Base-by-base conservation (phyloP, 2,113 vertebrate genomes). In the Lichenostomus cassidix region DNA sequence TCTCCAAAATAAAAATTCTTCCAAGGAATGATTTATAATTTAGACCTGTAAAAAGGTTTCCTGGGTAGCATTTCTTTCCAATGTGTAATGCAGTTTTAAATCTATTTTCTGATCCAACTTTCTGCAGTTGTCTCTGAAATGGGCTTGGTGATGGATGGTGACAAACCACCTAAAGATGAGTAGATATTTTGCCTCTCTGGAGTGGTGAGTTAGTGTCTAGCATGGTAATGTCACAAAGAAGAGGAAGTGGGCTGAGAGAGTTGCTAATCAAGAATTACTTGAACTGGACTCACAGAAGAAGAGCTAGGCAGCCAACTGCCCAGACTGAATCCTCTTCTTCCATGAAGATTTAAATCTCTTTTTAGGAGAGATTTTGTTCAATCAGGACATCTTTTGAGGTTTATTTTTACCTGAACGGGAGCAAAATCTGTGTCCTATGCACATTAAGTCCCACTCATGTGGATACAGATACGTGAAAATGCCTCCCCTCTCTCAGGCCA, bases 21-120 rank as follows among this genome's bases (percentile, higher is more conserved):
- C 60, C 76, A 70, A 74, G 52, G 63, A 88, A 77, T 78, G 27
- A 88, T 94, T 96, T 94, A 77, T 62, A 77, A 90, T 94, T 91
- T 90, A 83, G 82, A 91, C 50, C 71, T 74, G 50, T 67, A 78
- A 83, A 93, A 88, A 59, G 35, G 13, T 80, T 95, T 94, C 93
- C 84, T 96, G 90, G 59, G 92, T 39, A 95, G 71, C 77, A 71
- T 94, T 85, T 83, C 29, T 88, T 90, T 86, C 93, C 68, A 52
- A 52, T 71, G 68, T 80, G 85, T 90, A 96, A 91, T 86, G 63
- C 25, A 14, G 76, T 95, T 94, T 94, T 78, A 94, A 90, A 90
- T 86, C 56, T 90, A 12, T 47, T 83, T 86, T 95, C 85, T 86
- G 79, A 47, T 94, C 82, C 90, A 91, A 5, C 9, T 96, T 73